Conservation (phyloP, 2,113 vertebrate genomes). For the Ariopsis seemanni region DNA sequence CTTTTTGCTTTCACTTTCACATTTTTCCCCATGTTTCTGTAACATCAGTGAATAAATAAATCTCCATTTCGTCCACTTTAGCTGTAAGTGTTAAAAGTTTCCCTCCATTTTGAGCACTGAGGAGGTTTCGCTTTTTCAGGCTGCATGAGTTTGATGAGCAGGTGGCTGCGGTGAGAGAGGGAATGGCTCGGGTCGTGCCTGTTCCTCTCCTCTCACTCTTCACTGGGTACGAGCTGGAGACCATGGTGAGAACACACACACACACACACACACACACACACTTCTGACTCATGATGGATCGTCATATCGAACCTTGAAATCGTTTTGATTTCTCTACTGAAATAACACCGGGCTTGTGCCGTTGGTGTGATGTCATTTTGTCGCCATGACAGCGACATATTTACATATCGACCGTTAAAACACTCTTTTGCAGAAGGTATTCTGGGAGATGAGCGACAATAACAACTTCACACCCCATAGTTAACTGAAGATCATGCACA, state of each 20-base stretch:
- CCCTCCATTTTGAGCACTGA: background rate
- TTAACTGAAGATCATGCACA: no score
- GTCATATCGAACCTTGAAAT: background rate
- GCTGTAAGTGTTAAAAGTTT: background rate
- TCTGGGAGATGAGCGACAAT: background rate
- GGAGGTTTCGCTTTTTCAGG: conserved; percentile 63
- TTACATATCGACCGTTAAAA: background rate
- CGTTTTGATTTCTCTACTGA: background rate
- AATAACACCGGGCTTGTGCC: background rate
- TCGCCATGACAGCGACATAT: background rate
- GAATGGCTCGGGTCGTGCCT: conserved; percentile 95
- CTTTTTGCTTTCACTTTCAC: background rate
- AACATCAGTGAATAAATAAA: no score
- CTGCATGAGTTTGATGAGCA: conserved; percentile 98
- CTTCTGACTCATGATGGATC: background rate
- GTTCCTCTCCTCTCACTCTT: conserved; percentile 96
- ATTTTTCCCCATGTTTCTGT: background rate
- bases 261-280: no score
- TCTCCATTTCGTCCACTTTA: background rate
- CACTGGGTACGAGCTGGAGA: conserved; percentile 96
- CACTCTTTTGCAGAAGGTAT: background rate
- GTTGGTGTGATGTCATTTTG: background rate
- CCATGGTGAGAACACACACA: conserved; percentile 79
- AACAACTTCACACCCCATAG: background rate
- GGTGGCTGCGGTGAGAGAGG: conserved; percentile 93